Evolutionary conservation across 30 jellyfish, hydroid and myxozoan species (phyloP).

Genomic region (Nemopilema nomurai): DNA sequence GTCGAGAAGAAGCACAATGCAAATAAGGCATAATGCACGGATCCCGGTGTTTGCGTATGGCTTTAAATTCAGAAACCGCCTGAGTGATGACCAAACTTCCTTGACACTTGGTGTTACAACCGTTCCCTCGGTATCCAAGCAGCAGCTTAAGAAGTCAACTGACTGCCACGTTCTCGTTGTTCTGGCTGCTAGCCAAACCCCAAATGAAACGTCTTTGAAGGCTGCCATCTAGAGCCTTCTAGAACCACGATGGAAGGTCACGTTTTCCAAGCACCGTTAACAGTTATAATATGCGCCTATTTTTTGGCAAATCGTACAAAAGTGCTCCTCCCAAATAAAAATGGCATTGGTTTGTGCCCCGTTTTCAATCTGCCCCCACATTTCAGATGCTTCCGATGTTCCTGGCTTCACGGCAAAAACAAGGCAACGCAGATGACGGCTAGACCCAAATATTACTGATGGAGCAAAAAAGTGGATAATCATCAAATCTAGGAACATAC

Average conservation of each 20-base stretch:
- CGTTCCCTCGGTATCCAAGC: background rate
- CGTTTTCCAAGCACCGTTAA: too few species aligned
- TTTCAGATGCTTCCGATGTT: too few species aligned
- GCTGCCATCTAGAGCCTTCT: background rate
- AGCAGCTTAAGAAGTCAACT: background rate
- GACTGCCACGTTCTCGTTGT: background rate
- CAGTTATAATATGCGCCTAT: too few species aligned
- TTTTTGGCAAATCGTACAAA: too few species aligned
- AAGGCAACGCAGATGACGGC: too few species aligned
- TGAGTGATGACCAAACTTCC: constrained; percentile 9
- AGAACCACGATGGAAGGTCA: background rate
- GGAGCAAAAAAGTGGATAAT: too few species aligned
- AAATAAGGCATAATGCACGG: constrained; percentile 12
- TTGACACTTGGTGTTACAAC: background rate
- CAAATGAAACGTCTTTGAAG: background rate
- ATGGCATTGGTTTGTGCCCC: too few species aligned
- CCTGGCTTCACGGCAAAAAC: too few species aligned
- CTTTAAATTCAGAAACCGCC: constrained; percentile 26
- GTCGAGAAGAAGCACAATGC: constrained; percentile 11
- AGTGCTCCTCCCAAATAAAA: too few species aligned
- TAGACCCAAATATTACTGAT: too few species aligned
- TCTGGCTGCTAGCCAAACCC: background rate
- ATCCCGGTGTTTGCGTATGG: constrained; percentile 13
- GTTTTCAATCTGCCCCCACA: too few species aligned
- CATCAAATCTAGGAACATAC: too few species aligned